Evolutionary conservation across 1,140 invertebrate genomes (phyloP), one percentile per base, ranked within the genome.

Genomic region (Tetramorium parvispinum): DNA sequence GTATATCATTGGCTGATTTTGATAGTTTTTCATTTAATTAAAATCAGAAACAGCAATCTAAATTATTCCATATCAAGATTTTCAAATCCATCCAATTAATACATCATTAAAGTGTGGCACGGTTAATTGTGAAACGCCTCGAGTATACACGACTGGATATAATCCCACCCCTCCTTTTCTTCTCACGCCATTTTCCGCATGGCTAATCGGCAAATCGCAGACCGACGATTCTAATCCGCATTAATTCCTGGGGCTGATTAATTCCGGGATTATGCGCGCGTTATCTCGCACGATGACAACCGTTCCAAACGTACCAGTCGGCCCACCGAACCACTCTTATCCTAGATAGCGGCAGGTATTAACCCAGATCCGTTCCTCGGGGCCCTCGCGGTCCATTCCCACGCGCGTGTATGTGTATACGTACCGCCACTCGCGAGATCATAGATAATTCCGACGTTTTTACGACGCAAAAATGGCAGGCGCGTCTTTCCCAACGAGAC

Each of bases 251-350:
- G 13, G 37, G 53, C 40, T 83, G 68, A 83, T 83, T 83, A 83
- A 83, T 83, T 83, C 40, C 40, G 24, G 79, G 24, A 83, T 83
- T 83, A 75, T 75, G 53, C 68, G 40, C 79, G 68, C 79, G 79
- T 75, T 83, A 83, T 83, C 79, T 83, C 53, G 68, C 53, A 68
- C 79, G 53, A 75, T 75, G 79, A 83, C 79, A 83, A 75, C 79
- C 68, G 53, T 83, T 73, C 40, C 43, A 61, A 83, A 83, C 27
- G 53, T 59, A 8, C 4, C 51, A 37, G 10, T 2, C 10, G 49
- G 51, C 16, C 61, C 49, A 5, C 68, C 53, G 27, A 73, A 83
- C 79, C 40, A 59, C 53, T 83, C 68, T 83, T 83, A 75, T 83
- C 79, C 79, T 27, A 75, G 68, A 83, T 75, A 83, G 53, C 51